These are phyloP conservation scores for Agapornis roseicollis DNA, from an alignment of 2,113 vertebrate genomes.

Conservation along the genomic window DNA sequence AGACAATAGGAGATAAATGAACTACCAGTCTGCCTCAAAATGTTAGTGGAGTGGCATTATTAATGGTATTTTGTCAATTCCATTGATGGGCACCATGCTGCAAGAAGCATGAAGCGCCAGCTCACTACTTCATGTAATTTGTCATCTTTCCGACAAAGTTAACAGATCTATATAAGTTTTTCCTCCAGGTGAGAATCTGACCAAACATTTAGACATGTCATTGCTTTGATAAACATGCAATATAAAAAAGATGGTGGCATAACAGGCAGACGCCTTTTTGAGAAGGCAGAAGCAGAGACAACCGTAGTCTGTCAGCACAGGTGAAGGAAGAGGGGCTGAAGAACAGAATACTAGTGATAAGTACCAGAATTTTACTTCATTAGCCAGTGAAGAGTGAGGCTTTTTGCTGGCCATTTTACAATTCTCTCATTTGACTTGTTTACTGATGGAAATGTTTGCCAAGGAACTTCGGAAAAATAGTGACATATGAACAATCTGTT, in stretches of 20 bases:
- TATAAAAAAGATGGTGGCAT: neutral
- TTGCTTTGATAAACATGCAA: neutral
- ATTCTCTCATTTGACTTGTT: slow-evolving; percentile 39
- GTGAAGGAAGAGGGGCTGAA: neutral
- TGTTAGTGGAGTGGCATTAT: neutral
- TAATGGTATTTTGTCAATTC: neutral
- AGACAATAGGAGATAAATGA: neutral
- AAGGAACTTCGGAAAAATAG: slow-evolving; percentile 63
- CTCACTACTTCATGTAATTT: neutral
- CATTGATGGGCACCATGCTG: neutral
- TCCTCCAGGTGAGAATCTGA: neutral
- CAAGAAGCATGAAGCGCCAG: neutral
- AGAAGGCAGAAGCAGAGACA: neutral
- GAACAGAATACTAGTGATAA: slow-evolving; percentile 3
- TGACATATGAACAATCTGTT: slow-evolving; percentile 69
- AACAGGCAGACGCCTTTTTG: neutral
- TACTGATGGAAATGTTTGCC: slow-evolving; percentile 57
- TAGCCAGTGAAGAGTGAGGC: neutral
- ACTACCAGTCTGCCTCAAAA: neutral
- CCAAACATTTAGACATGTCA: neutral
- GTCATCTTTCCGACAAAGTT: neutral
- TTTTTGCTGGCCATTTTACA: slow-evolving; percentile 25
- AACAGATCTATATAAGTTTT: neutral
- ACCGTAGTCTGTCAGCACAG: slow-evolving; percentile 25
- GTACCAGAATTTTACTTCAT: neutral